These are phyloP conservation scores for Drosophila ananassae DNA, from an alignment of 1,140 invertebrate species.

Conservation along the genomic window DNA sequence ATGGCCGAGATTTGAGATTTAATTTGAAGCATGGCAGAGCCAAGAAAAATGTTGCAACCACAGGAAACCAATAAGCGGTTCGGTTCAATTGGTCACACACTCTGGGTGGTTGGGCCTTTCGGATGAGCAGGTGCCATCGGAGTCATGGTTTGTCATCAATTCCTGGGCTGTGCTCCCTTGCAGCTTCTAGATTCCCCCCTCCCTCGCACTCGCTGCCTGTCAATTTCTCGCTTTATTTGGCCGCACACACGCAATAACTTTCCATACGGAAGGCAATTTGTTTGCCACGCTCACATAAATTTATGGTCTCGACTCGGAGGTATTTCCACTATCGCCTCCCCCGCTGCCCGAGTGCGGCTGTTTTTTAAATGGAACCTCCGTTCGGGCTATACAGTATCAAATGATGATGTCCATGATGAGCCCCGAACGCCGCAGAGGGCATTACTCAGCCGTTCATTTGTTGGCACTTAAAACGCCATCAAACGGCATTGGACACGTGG, in stretches of 20 bases:
- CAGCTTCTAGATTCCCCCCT: background rate
- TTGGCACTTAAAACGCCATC: slow-evolving; percentile 74
- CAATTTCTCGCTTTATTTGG: slow-evolving; percentile 36
- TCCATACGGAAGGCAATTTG: slow-evolving; percentile 74
- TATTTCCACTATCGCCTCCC: slow-evolving; percentile 27
- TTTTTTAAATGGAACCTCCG: slow-evolving; percentile 36
- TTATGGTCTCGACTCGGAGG: slow-evolving; percentile 39
- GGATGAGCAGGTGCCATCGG: slow-evolving; percentile 16
- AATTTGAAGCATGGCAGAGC: slow-evolving; percentile 44
- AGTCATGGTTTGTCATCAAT: slow-evolving; percentile 70
- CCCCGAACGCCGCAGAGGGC: slow-evolving; percentile 41
- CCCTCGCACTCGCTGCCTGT: background rate
- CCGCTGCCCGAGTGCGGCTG: slow-evolving; percentile 8
- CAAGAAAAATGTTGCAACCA: slow-evolving; percentile 24
- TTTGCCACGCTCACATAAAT: slow-evolving; percentile 75
- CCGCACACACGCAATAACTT: slow-evolving; percentile 65
- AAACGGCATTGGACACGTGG: slow-evolving; percentile 69
- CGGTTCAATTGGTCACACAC: slow-evolving; percentile 20
- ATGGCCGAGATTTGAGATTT: slow-evolving; percentile 30
- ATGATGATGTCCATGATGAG: slow-evolving; percentile 67
- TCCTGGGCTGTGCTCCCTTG: slow-evolving; percentile 37
- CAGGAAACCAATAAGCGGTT: slow-evolving; percentile 43
- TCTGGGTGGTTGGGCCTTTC: slow-evolving; percentile 26
- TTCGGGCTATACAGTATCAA: slow-evolving; percentile 34
- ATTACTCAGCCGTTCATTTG: slow-evolving; percentile 59